Evolutionary conservation across 2,113 vertebrate genomes (phyloP).

Genomic region (Trogon surrucura): DNA sequence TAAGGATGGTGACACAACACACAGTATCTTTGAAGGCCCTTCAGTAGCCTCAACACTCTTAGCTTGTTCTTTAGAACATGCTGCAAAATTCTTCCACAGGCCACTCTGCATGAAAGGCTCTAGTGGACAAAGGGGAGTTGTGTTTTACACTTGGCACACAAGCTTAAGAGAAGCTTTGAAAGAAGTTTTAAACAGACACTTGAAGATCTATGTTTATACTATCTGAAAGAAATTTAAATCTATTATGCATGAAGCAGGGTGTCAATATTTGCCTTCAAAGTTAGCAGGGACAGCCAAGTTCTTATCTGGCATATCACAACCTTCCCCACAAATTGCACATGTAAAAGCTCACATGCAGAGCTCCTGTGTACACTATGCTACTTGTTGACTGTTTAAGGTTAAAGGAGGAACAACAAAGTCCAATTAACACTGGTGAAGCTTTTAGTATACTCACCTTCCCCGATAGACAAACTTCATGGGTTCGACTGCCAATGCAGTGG

Average conservation of each 20-base stretch:
- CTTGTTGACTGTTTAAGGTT: not conserved
- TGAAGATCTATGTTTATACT: not conserved
- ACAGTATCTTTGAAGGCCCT: not conserved
- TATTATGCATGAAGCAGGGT: not conserved
- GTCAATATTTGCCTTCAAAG: not conserved
- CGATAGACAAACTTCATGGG: slow-evolving; percentile 98
- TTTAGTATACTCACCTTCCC: slow-evolving; percentile 83
- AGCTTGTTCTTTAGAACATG: not conserved
- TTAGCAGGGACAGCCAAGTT: not conserved
- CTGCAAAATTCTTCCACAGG: not conserved
- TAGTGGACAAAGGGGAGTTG: not conserved
- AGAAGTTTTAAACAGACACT: not conserved
- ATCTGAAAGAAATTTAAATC: not conserved
- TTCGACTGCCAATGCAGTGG: slow-evolving; percentile 91
- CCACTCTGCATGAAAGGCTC: not conserved
- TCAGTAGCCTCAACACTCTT: not conserved
- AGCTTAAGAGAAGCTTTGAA: not conserved
- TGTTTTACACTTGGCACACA: not conserved
- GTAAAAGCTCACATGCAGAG: not conserved
- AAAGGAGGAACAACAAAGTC: not conserved
- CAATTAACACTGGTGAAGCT: not conserved
- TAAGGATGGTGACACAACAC: not conserved
- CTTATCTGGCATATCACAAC: not conserved
- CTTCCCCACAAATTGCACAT: not conserved
- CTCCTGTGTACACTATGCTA: not conserved